Percentiles rank a stretch among this genome's conserved stretches.
phyloP scores from a whole-genome alignment of 2,113 vertebrate genomes.

The Heptranchias perlo region DNA sequence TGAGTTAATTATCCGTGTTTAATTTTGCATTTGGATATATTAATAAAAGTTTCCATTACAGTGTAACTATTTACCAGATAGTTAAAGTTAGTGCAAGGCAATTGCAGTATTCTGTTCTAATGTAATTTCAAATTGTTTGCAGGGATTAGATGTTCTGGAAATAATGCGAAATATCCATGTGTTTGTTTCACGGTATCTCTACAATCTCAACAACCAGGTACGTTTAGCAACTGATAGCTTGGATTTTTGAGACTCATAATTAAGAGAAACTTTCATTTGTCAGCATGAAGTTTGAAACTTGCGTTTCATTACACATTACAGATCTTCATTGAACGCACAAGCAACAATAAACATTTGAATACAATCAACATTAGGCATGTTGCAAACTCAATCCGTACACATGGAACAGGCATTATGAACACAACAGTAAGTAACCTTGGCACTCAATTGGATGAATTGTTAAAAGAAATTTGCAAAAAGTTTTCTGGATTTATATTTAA shows the following conservation, averaged over 20 bases:
- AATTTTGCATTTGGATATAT: background rate
- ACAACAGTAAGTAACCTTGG: conserved; percentile 75
- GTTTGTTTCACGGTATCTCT: conserved; percentile 95
- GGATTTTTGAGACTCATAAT: background rate
- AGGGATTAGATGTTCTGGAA: conserved; percentile 96
- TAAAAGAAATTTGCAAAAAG: background rate
- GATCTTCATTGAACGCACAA: conserved; percentile 97
- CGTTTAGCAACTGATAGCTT: background rate
- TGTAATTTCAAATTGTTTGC: conserved; percentile 42
- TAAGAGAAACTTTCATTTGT: background rate
- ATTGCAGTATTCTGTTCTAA: background rate
- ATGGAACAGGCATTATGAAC: conserved; percentile 98
- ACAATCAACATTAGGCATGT: conserved; percentile 98
- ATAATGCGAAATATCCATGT: conserved; percentile 99
- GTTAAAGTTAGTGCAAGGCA: background rate
- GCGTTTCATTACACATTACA: conserved; percentile 48
- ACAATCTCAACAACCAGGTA: conserved; percentile 98
- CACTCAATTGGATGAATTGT: background rate
- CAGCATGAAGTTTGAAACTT: background rate
- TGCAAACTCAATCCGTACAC: conserved; percentile 95
- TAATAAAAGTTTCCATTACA: background rate
- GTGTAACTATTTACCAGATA: background rate
- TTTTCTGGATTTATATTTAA: too few species aligned
- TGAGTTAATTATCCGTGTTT: background rate
- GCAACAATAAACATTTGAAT: conserved; percentile 98